Evolutionary conservation across 1,140 invertebrate species (phyloP).

Genomic region (Macrobrachium rosenbergii): DNA sequence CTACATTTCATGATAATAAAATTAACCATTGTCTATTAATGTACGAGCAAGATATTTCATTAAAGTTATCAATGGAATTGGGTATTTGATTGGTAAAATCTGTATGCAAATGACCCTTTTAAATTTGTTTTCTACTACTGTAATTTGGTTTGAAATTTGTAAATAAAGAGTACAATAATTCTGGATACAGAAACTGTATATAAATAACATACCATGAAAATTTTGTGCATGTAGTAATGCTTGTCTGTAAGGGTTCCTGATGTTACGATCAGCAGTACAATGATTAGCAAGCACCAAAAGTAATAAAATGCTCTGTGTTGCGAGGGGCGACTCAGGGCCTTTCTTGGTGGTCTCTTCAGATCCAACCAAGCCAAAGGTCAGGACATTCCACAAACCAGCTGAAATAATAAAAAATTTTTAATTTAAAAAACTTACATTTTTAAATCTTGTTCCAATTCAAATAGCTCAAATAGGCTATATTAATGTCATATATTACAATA

Average conservation of each 20-base stretch:
- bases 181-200: no score
- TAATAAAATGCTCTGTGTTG: constrained; percentile 89
- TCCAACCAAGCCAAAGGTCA: constrained; percentile 75
- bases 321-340: constrained; percentile 85
- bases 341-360: constrained; percentile 73
- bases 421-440: constrained; percentile 18
- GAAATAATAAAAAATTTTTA: constrained; percentile 55
- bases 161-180: background rate
- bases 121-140: no score
- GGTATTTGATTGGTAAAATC: no score
- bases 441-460: no score
- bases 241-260: constrained; percentile 83
- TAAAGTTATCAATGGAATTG: no score
- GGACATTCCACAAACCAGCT: constrained; percentile 87
- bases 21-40: no score
- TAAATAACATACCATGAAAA: constrained; percentile 71
- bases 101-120: no score
- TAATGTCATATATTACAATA: background rate
- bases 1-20: no score
- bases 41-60: no score
- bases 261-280: constrained; percentile 71
- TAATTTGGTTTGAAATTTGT: no score
- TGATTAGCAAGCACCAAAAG: constrained; percentile 92
- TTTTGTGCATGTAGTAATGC: constrained; percentile 84
- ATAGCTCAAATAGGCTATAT: no score